A percentile compares a stretch with the other conserved stretches of the same genome.
Evolutionary conservation across 2,113 vertebrate species (phyloP).

Genomic region (Corythornis vintsioides): DNA sequence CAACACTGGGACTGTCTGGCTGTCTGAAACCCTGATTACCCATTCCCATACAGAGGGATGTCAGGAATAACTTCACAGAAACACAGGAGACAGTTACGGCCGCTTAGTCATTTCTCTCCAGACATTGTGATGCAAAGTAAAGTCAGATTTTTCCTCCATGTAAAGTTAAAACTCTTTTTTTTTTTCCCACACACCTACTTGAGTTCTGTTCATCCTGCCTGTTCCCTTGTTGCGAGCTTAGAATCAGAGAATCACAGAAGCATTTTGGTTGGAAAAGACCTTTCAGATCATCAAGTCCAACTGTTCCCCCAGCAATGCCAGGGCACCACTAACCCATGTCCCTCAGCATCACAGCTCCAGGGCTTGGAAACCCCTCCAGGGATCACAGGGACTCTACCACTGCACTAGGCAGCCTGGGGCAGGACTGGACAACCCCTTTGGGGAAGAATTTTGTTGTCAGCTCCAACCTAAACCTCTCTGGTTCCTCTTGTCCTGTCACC

Average conservation of each 20-base stretch:
- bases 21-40: neutral
- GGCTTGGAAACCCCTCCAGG: neutral
- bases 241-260: neutral
- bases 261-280: neutral
- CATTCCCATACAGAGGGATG: neutral
- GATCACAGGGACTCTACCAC: no score
- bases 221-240: neutral
- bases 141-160: neutral
- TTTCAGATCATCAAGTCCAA: neutral
- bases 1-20: neutral
- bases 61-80: neutral
- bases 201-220: neutral
- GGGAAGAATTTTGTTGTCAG: no score
- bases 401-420: no score
- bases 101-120: neutral
- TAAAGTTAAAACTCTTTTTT: neutral
- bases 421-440: no score
- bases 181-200: neutral
- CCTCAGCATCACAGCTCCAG: no score
- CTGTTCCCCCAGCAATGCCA: no score
- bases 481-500: no score
- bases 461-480: no score
- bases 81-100: neutral
- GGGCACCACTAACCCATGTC: no score
- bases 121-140: neutral